These are phyloP conservation scores for Cryptus viduatorius DNA, from an alignment of 2,888 invertebrate genomes.

Conservation along the genomic window DNA sequence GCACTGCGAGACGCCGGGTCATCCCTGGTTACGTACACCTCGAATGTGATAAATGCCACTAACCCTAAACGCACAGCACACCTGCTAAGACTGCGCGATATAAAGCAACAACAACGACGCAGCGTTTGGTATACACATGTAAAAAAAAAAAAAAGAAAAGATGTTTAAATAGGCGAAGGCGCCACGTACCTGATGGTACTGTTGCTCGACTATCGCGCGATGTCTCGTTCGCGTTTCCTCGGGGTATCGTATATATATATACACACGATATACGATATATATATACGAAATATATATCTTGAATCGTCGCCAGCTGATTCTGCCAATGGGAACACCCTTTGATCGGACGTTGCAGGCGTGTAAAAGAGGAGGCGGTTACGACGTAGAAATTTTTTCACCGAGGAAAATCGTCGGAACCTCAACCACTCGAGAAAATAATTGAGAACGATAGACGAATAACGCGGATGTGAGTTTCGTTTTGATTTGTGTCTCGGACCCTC, in stretches of 20 bases:
- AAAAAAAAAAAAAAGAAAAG: not conserved
- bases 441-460: not conserved
- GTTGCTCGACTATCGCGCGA: constrained; percentile 21
- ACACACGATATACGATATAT: not conserved
- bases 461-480: not conserved
- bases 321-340: constrained; percentile 3
- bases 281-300: not conserved
- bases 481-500: not conserved
- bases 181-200: constrained; percentile 38
- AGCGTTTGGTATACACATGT: not conserved
- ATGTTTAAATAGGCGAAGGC: constrained; percentile 6
- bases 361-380: not conserved
- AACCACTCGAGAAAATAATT: not conserved
- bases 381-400: constrained; percentile 12
- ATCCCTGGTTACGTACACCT: not conserved
- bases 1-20: not conserved
- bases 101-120: not conserved
- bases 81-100: not conserved
- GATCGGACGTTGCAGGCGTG: constrained; percentile 6
- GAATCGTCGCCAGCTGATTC: constrained; percentile 32
- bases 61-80: not conserved
- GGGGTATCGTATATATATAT: not conserved
- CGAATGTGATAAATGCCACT: not conserved
- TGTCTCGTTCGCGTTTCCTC: not conserved
- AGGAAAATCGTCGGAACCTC: not conserved